Evolutionary conservation across 1,140 invertebrate species (phyloP), one percentile per base, ranked within the genome.

Genomic region (Zaprionus nigranus): DNA sequence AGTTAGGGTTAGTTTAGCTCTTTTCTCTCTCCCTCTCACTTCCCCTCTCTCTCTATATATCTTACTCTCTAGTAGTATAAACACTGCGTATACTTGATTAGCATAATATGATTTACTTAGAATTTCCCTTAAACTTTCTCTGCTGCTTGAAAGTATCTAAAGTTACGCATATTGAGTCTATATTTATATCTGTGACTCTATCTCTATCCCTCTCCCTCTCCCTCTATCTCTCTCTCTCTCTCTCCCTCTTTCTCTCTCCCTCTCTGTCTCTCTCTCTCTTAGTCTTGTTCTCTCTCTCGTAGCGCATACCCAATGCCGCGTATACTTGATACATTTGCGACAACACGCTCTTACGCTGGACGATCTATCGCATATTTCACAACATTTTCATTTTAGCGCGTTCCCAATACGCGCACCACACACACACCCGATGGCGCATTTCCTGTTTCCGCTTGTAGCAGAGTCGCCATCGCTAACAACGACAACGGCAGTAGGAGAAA

Each of bases 331-430:
- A 20, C 51, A 36, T 63, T 40, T 38, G 53, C 24, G 36, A 28
- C 54, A 57, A 51, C 66, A 38, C 46, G 49, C 68, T 69, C 57
- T 74, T 61, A 54, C 40, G 20, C 40, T 49, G 36, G 49, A 20
- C 71, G 34, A 75, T 69, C 69, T 74, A 87, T 73, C 72, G 69
- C 77, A 86, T 80, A 87, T 87, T 88, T 83, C 80, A 87, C 80
- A 69, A 87, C 69, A 88, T 87, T 87, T 88, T 81, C 83, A 87
- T 88, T 87, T 88, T 83, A 83, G 73, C 80, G 84, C 60, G 58
- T 71, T 59, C 59, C 38, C 53, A 69, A 69, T 69, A 75, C 66
- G 22, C 11, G 57, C 17, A 62, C 54, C 20, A 62, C 61, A 68
- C 57, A 73, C 59, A 67, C 60, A 81, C 49, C 81, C 78, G 84